Base-by-base conservation (phyloP, 53 echinoderm and acorn worm species). In the Arbacia lixula region DNA sequence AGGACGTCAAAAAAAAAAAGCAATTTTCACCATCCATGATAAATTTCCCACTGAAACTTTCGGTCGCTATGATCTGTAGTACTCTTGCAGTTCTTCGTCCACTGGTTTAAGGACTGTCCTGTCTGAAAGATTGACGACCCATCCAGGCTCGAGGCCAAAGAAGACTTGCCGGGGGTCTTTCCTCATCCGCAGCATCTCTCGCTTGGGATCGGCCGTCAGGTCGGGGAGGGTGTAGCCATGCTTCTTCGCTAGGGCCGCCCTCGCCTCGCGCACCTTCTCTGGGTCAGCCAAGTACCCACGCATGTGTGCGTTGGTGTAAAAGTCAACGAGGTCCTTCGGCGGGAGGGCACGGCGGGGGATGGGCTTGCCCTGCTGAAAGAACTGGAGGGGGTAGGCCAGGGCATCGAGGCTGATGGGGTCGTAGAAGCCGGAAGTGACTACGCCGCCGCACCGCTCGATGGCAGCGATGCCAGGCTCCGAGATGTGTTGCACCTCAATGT, bases 131-230 rank as follows among this genome's bases (percentile, higher is more conserved):
- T 92, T 98, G 2, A 98, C 94, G 52, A 92, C 40, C 98, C 98
- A 98, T 1, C 98, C 98, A 6, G 98, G 98, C 54, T 98, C 84
- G 14, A 98, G 92, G 31, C 94, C 98, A 88, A 92, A 98, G 77
- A 94, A 98, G 21, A 98, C 83, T 85, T 98, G 94, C 38, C 94
- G 55, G 0, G 98, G 98, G 40, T 98, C 94, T 75, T 98, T 98
- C 30, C 89, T 56, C 92, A 92, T 90, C 53, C 63, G 53, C 12
- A 92, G 65, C 88, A 98, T 90, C 26, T 87, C 91, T 32, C 65
- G 41, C 83, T 80, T 84, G 2, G 86, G 66, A 69, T 90, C 90
- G 53, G 63, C 43, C 3, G 85, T 68, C 33, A 97, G 67, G 63
- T 96, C 90, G 0, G 94, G 89, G 55, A 98, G 77, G 11, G 42